phyloP scores from a whole-genome alignment of 2,888 invertebrate genomes.

The Andricus quercusramuli region DNA sequence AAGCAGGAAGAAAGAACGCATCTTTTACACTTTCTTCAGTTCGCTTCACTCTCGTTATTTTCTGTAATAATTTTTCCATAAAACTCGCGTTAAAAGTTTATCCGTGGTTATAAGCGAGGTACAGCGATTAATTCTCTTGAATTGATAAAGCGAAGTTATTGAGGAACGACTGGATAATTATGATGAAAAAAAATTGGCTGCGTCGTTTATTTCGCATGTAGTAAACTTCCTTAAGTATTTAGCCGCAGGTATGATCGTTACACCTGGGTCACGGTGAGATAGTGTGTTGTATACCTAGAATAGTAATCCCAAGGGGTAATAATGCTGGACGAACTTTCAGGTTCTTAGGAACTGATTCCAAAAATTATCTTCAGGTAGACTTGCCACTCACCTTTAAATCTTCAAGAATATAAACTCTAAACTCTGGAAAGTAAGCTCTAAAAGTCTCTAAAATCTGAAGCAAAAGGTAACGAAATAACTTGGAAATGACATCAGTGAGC shows the following conservation, averaged over 20 bases:
- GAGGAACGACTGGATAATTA: conserved; percentile 9
- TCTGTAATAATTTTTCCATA: conserved; percentile 24
- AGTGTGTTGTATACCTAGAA: conserved; percentile 29
- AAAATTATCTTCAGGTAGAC: conserved; percentile 17
- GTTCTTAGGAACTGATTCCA: conserved; percentile 11
- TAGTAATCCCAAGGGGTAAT: conserved; percentile 25
- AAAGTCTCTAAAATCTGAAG: background rate
- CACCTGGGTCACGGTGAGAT: conserved; percentile 22
- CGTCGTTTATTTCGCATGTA: conserved; percentile 20
- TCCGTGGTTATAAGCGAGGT: conserved; percentile 7
- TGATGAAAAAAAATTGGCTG: conserved; percentile 1
- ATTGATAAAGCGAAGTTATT: conserved; percentile 37
- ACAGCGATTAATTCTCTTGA: conserved; percentile 15
- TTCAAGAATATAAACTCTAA: background rate
- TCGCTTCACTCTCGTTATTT: conserved; percentile 3
- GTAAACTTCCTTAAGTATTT: conserved; percentile 35
- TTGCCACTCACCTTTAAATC: background rate
- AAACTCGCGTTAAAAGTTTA: conserved; percentile 32
- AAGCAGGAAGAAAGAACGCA: background rate
- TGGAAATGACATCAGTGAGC: background rate
- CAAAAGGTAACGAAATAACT: background rate
- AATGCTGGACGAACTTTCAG: conserved; percentile 1
- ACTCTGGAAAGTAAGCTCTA: too few species aligned
- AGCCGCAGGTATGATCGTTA: conserved; percentile 37
- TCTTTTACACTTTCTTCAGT: background rate